phyloP scores from a whole-genome alignment of 2,113 vertebrate genomes.

The Oryzias javanicus region DNA sequence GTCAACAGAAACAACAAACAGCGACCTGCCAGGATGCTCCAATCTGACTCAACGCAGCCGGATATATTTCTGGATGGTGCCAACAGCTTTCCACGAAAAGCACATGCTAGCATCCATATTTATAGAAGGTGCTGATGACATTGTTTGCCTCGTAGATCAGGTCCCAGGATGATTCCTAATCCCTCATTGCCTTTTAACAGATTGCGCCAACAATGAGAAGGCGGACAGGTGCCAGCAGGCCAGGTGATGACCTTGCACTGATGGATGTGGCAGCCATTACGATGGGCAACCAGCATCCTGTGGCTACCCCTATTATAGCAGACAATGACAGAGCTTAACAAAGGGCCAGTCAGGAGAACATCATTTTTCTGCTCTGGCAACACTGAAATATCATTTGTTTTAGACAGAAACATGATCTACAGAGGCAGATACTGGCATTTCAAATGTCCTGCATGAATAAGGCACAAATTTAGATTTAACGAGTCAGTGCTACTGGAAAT shows the following conservation, averaged over 20 bases:
- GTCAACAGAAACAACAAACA: conserved; percentile 37
- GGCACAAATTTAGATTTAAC: not conserved
- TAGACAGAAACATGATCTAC: conserved; percentile 18
- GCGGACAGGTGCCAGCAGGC: conserved; percentile 59
- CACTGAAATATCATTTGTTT: conserved; percentile 4
- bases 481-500: too few species aligned
- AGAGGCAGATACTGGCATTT: not conserved
- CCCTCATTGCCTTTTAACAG: conserved; percentile 61
- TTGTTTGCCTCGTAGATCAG: conserved; percentile 39
- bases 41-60: conserved; percentile 1
- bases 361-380: conserved; percentile 15
- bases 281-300: conserved; percentile 48
- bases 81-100: conserved; percentile 11
- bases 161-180: conserved; percentile 31
- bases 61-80: conserved; percentile 25
- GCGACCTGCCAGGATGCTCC: not conserved
- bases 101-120: conserved; percentile 38
- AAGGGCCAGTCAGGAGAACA: conserved; percentile 8
- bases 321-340: conserved; percentile 32
- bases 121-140: conserved; percentile 27
- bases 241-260: conserved; percentile 65
- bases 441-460: not conserved
- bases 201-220: conserved; percentile 54
- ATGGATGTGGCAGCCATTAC: conserved; percentile 66
- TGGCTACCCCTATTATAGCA: conserved; percentile 37